Evolutionary conservation across 1,140 invertebrate genomes (phyloP), one percentile per base, ranked within the genome.

Genomic region (Heliothis virescens): DNA sequence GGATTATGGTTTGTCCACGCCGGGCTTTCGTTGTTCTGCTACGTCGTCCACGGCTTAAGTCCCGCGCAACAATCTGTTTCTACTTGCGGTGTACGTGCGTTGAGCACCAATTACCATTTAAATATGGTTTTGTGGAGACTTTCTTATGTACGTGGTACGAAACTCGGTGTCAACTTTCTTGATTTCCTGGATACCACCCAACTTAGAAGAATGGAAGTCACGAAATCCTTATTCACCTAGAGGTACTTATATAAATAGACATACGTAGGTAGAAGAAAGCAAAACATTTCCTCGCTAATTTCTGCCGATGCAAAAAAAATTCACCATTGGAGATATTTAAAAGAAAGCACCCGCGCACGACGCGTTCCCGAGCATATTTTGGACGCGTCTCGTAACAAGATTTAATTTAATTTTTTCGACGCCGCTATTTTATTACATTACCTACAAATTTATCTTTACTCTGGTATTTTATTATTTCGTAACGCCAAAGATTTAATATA

Each of bases 1-100:
- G 85, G 85, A 86, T 86, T 86, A 86, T 18, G 71, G 79, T 77
- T 80, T 80, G 85, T 82, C 83, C 73, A 80, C 77, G 77, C 76
- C 62, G 55, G 52, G 71, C 65, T 82, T 77, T 76, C 83, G 79
- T 84, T 84, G 83, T 82, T 81, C 72, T 71, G 72, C 53, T 55
- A 41, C 76, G 47, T 75, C 76, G 52, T 81, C 50, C 26, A 34
- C 15, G 69, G 69, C 72, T 80, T 80, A 72, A 63, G 65, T 53
- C 73, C 34, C 81, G 29, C 57, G 57, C 29, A 50, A 60, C 72
- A 75, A 75, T 75, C 72, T 75, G 72, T 67, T 72, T 52, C 62
- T 69, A 74, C 60, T 76, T 78, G 60, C 53, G 26, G 59, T 75
- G 53, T 48, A 78, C 76, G 76, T 78, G 63, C 52, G 41, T 47